Conservation (phyloP, 30 jellyfish, hydroid and myxozoan genomes). For the Turritopsis dohrnii region DNA sequence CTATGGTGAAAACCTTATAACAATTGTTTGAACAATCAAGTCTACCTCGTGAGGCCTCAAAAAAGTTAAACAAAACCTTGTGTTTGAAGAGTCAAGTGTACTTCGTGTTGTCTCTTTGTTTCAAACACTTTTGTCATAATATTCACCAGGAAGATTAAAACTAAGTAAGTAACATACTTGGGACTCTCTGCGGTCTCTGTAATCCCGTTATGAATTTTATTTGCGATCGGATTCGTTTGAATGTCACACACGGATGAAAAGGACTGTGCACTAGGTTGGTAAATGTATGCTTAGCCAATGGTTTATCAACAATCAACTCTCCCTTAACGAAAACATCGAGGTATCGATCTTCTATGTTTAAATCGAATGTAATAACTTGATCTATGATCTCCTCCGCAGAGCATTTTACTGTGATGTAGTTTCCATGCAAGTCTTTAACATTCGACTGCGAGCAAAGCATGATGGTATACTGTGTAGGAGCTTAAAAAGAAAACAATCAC, state of each 20-base stretch:
- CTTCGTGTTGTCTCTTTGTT: too few species aligned
- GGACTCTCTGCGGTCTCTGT: conserved; percentile 23
- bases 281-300: conserved; percentile 15
- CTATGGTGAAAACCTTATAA: too few species aligned
- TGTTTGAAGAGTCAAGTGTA: too few species aligned
- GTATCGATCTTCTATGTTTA: conserved; percentile 16
- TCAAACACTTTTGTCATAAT: too few species aligned
- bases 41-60: too few species aligned
- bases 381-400: conserved; percentile 27
- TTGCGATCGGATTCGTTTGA: conserved; percentile 20
- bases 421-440: neutral
- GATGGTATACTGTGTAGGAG: neutral
- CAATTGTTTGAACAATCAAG: too few species aligned
- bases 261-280: conserved; percentile 6
- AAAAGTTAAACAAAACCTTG: too few species aligned
- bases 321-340: conserved; percentile 41
- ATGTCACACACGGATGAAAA: conserved; percentile 28
- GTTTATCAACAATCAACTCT: neutral
- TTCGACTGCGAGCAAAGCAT: neutral
- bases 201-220: conserved; percentile 28
- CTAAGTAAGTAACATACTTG: conserved; percentile 32
- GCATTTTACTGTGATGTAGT: neutral
- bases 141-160: too few species aligned
- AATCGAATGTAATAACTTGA: conserved; percentile 28
- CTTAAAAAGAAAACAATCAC: neutral